Evolutionary conservation across 1,140 invertebrate genomes (phyloP), one percentile per base, ranked within the genome.

Genomic region (Nasonia vitripennis): DNA sequence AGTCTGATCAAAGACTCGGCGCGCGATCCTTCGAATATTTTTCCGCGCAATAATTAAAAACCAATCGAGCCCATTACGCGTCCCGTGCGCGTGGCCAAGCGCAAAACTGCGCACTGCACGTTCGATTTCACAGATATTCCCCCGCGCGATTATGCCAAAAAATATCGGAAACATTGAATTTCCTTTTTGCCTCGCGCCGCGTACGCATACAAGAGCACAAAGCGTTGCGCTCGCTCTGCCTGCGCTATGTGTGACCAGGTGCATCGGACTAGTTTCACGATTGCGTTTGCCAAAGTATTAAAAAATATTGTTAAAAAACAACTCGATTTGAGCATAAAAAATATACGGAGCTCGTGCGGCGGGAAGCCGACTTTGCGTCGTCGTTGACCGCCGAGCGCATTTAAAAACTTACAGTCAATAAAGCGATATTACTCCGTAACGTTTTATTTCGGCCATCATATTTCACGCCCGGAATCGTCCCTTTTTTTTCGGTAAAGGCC

Each of bases 331-430:
- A 74, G 70, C 70, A 79, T 71, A 73, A 79, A 84, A 71, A 84
- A 48, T 82, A 48, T 82, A 27, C 20, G n/a, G 55, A 14, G 6
- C 34, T 37, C 34, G 34, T 2, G 48, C 67, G 10, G 27, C 10
- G 68, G 68, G 10, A 2, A 31, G 5, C 9, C 67, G 67, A 9
- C 68, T n/a, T 20, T n/a, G 41, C 73, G 37, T 41, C 34, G 34
- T 37, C 10, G 67, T 34, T 48, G 77, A 27, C 51, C 2, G n/a
- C 51, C 2, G n/a, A 2, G 75, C 48, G 31, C 41, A 62, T 27
- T 51, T 31, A 84, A 84, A 85, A 77, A 68, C 84, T 85, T 85
- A 81, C 71, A 85, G 84, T 81, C 84, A 85, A 85, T 85, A 81
- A 85, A 85, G 78, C 78, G 68, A 85, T 85, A 85, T 85, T 79